Base-by-base conservation (phyloP, 2,797 vertebrate genomes). In the Pogonophryne albipinna region DNA sequence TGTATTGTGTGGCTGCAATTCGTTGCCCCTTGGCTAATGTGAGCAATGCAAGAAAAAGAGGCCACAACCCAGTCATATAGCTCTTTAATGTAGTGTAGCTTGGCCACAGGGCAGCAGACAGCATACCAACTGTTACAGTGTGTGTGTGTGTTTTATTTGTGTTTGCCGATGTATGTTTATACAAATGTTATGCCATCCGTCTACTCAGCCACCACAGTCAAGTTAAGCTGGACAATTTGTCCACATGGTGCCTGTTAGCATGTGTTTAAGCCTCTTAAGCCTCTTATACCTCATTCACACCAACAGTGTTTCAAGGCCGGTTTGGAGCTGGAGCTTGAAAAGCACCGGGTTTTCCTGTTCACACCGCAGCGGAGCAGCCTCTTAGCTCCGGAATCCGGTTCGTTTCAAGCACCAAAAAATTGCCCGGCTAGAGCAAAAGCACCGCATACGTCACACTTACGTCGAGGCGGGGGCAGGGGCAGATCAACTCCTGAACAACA, bases 21-120 rank as follows among this genome's bases (percentile, higher is more conserved):
- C 71, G 66, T 79, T 74, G 70, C 65, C 65, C 61, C 68, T 45
- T 60, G 74, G 65, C 71, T 77, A 53, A 79, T 76, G 59, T 60
- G 78, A 79, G 63, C 60, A 66, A 46, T 76, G 64, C 62, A 52
- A 74, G 59, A 82, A 85, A 78, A 69, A 44, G 63, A 65, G 68
- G 67, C 63, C 66, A 67, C 17, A 59, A 59, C 57, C 51, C 49
- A 62, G 56, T 80, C 71, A 49, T 76, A 66, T 45, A 77, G 61
- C 72, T 49, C 45, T 78, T 66, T 67, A 82, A 81, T 67, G 59
- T 62, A 31, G 76, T 42, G 50, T 60, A 71, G 0, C 49, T 77
- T 69, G 62, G 74, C 67, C 68, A 50, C 74, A 47, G 58, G 27
- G 70, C 58, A 67, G 71, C 1, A 0, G 50, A 52, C 0, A 9